Evolutionary conservation across 1,140 invertebrate species (phyloP), one percentile per base, ranked within the genome.

Genomic region (Acromyrmex charruanus): DNA sequence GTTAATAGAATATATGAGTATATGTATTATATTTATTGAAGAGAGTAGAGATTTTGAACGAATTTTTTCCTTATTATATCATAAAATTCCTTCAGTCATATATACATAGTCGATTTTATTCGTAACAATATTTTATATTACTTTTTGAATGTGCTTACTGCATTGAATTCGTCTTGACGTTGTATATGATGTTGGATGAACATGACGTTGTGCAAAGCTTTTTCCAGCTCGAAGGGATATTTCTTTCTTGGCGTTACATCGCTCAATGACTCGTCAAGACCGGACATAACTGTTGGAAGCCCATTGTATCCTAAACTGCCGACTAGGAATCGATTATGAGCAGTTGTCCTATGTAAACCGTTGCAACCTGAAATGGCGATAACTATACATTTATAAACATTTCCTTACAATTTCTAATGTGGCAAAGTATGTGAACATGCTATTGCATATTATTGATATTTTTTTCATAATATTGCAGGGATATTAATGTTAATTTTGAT

Each of bases 131-230:
- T 21, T 25, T 44, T 14, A 16, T 31, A 2, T 49, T 58, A 51
- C 7, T 25, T 66, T 16, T 6, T 44, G 21, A 55, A 21, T 39
- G 75, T 75, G 94, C 96, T 95, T 96, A 99, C 98, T 95, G 98
- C 98, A 95, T 99, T 98, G 94, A 98, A 99, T 94, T 98, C 98
- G 94, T 99, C 98, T 92, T 98, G 98, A 16, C 98, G 96, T 91
- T 98, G 98, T 96, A 99, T 98, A 91, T 99, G 98, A 93, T 99
- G 98, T 90, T 99, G 98, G 88, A 99, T 99, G 93, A 99, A 99
- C 97, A 98, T 98, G 39, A 99, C 98, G 94, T 99, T 99, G 92
- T 99, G 98, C 86, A 99, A 97, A 44, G 98, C 98, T 93, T 99
- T 98, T 92, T 99, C 98, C 88, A 99, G 95, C 93, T 99, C 98